phyloP scores from a whole-genome alignment of 2,113 vertebrate species.

The Emydura subglobosa region DNA sequence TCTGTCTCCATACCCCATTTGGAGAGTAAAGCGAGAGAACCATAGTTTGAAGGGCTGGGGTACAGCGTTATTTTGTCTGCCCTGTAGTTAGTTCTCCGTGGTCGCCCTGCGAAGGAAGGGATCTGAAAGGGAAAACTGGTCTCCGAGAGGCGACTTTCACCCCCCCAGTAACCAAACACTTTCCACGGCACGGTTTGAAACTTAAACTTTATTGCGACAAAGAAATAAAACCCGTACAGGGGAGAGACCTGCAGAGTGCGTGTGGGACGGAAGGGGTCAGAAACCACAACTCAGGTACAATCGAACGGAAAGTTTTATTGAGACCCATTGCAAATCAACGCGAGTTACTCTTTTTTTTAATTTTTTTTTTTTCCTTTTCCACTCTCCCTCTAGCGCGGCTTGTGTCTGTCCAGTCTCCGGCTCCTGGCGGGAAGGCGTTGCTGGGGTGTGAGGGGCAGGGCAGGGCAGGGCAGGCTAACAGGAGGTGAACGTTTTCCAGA shows the following conservation, averaged over 20 bases:
- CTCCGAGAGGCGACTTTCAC: background rate
- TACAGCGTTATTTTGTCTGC: too few relatives aligned
- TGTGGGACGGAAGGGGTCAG: conserved; percentile 66
- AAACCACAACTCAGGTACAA: conserved; percentile 80
- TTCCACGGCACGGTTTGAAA: conserved; percentile 75
- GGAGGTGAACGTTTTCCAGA: conserved; percentile 99
- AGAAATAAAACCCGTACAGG: conserved; percentile 83
- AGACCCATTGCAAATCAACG: too few relatives aligned
- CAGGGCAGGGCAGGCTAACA: conserved; percentile 83
- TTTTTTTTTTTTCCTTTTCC: conserved; percentile 27
- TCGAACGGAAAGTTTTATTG: conserved; percentile 67
- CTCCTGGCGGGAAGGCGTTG: conserved; percentile 75
- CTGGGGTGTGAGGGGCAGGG: conserved; percentile 39
- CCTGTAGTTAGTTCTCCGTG: background rate
- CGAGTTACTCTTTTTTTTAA: background rate
- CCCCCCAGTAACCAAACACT: background rate
- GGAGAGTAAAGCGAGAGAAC: background rate
- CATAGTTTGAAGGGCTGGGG: background rate
- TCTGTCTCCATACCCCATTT: background rate
- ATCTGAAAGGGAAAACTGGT: background rate
- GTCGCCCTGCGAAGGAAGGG: background rate
- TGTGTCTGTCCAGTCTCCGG: conserved; percentile 85
- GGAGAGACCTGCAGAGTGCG: conserved; percentile 56
- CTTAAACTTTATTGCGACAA: conserved; percentile 83
- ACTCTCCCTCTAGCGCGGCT: conserved; percentile 81